Evolutionary conservation across 1,140 invertebrate species (phyloP).

Genomic region (Holcopasites calliopsidis): DNA sequence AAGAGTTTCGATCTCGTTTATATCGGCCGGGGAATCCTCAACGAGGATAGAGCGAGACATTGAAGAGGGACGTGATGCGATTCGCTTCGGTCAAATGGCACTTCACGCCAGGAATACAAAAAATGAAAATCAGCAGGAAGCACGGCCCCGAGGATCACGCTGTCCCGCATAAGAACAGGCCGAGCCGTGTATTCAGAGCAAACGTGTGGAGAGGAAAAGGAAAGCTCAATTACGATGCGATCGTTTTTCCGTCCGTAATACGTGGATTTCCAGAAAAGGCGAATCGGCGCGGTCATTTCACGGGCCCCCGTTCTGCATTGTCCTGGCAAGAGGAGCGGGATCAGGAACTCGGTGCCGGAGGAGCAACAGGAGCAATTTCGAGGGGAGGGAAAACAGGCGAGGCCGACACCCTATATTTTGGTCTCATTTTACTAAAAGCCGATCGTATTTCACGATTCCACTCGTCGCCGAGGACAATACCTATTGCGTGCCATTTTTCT

Average conservation of each 20-base stretch:
- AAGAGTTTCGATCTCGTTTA: constrained; percentile 13
- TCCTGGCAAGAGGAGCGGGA: constrained; percentile 18
- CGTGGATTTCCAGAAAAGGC: constrained; percentile 43
- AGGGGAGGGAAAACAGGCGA: constrained; percentile 10
- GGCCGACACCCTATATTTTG: constrained; percentile 72
- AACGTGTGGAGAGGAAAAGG: too few species aligned
- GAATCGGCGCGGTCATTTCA: constrained; percentile 69
- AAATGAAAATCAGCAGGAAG: constrained; percentile 8
- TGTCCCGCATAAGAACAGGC: not conserved
- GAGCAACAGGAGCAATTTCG: not conserved
- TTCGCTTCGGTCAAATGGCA: constrained; percentile 16
- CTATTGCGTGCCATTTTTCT: constrained; percentile 61
- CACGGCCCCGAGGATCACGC: not conserved
- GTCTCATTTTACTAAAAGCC: constrained; percentile 78
- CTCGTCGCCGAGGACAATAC: constrained; percentile 69
- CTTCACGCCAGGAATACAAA: constrained; percentile 30
- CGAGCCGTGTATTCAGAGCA: not conserved
- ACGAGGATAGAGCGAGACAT: constrained; percentile 23
- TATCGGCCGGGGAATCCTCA: not conserved
- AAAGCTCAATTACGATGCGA: not conserved
- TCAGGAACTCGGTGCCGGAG: constrained; percentile 12
- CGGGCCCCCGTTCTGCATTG: constrained; percentile 54
- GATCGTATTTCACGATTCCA: constrained; percentile 76
- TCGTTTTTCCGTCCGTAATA: constrained; percentile 18
- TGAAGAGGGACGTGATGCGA: constrained; percentile 26